These are phyloP conservation scores for Magallana angulata DNA, from an alignment of 1,140 invertebrate species.

Conservation along the genomic window DNA sequence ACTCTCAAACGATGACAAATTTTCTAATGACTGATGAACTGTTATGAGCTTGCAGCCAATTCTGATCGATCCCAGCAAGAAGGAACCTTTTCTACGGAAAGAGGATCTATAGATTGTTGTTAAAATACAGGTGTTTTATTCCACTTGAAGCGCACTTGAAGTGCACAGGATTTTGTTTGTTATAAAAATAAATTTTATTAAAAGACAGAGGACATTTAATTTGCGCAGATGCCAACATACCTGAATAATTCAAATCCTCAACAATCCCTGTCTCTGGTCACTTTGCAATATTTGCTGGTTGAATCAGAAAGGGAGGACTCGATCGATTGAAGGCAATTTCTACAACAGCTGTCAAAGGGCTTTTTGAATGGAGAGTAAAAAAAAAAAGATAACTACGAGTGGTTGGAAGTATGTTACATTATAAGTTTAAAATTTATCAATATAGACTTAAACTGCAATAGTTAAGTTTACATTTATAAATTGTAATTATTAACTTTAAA, in stretches of 20 bases:
- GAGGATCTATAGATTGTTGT: background rate
- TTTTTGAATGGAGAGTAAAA: too few relatives aligned
- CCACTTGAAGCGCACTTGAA: background rate
- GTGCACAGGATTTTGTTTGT: background rate
- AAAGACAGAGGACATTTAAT: background rate
- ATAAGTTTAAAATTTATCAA: too few relatives aligned
- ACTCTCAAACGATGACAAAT: background rate
- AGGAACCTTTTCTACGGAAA: background rate
- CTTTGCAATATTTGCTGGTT: background rate
- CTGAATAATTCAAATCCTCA: background rate
- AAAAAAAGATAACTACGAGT: too few relatives aligned
- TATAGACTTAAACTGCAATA: too few relatives aligned
- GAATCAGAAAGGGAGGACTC: background rate
- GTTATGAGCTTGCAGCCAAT: background rate
- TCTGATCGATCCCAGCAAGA: background rate
- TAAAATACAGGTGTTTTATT: constrained; percentile 18
- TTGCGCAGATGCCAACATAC: background rate
- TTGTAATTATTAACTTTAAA: too few relatives aligned
- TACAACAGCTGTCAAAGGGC: too few relatives aligned
- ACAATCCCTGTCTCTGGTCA: background rate
- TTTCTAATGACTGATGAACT: background rate
- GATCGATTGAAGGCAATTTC: background rate
- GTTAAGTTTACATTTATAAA: too few relatives aligned
- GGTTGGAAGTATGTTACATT: too few relatives aligned
- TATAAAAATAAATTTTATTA: background rate